A percentile compares a stretch with the other conserved stretches of the same genome.
phyloP scores from a whole-genome alignment of 2,888 invertebrate genomes.

The Acanthococcus lagerstroemiae region DNA sequence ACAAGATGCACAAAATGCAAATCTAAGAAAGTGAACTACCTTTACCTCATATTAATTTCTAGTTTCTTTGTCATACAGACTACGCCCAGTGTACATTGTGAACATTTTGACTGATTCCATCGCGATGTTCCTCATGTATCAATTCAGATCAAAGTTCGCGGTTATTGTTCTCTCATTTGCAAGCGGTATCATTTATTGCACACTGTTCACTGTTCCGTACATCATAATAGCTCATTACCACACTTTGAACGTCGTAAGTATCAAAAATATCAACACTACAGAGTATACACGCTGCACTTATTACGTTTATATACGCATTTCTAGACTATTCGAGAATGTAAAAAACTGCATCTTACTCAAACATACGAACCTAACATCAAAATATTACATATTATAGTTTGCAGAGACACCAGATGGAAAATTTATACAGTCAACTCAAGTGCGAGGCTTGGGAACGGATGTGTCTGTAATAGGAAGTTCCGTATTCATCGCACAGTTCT shows the following conservation, averaged over 20 bases:
- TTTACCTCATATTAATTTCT: background rate
- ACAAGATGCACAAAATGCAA: too few species aligned
- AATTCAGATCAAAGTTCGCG: constrained; percentile 52
- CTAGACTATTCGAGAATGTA: background rate
- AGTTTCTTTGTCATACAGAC: background rate
- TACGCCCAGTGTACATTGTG: constrained; percentile 11
- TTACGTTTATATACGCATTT: background rate
- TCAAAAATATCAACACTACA: too few species aligned
- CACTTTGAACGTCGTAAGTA: constrained; percentile 70
- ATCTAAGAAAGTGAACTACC: too few species aligned
- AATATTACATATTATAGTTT: constrained; percentile 34
- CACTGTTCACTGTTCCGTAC: constrained; percentile 94
- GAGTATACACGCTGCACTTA: too few species aligned
- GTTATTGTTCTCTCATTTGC: constrained; percentile 85
- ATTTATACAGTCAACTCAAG: constrained; percentile 42
- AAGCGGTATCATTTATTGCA: constrained; percentile 94
- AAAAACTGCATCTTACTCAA: background rate
- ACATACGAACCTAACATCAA: background rate
- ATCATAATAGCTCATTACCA: constrained; percentile 89
- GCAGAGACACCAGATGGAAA: constrained; percentile 24
- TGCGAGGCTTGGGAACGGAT: constrained; percentile 89
- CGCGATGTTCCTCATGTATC: constrained; percentile 20
- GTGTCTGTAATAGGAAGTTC: constrained; percentile 89
- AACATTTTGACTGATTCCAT: constrained; percentile 13
- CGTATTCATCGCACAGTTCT: constrained; percentile 90